These are phyloP conservation scores for Diarsia rubi DNA, from an alignment of 2,888 invertebrate genomes.

Conservation along the genomic window DNA sequence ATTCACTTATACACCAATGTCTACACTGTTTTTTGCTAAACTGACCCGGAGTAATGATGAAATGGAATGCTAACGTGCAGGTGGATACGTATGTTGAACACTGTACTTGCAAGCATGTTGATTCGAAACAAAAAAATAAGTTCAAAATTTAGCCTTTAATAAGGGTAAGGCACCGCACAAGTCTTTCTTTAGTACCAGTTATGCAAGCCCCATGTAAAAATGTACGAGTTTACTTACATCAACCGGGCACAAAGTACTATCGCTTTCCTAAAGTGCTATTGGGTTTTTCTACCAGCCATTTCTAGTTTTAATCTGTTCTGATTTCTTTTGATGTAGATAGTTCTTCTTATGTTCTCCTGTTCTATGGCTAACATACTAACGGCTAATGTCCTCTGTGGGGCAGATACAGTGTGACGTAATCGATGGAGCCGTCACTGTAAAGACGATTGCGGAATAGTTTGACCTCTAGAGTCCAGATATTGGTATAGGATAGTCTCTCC, in stretches of 20 bases:
- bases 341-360: constrained; percentile 29
- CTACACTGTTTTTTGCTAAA: background rate
- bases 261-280: background rate
- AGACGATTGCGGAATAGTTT: constrained; percentile 54
- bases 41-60: background rate
- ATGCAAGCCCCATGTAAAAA: background rate
- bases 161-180: background rate
- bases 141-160: background rate
- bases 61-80: background rate
- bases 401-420: constrained; percentile 61
- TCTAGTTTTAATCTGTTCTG: background rate
- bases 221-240: background rate
- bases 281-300: background rate
- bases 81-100: background rate
- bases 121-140: background rate
- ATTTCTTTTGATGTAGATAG: background rate
- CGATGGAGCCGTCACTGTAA: constrained; percentile 57
- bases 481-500: constrained; percentile 17
- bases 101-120: background rate
- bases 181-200: too few relatives aligned
- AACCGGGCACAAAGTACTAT: background rate
- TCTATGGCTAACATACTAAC: constrained; percentile 50
- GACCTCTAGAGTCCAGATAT: constrained; percentile 50
- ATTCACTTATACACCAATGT: background rate
- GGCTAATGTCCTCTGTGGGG: constrained; percentile 57